Evolutionary conservation across 2,888 invertebrate species (phyloP), one percentile per base, ranked within the genome.

Genomic region (Sinodicranocentrus sp.): DNA sequence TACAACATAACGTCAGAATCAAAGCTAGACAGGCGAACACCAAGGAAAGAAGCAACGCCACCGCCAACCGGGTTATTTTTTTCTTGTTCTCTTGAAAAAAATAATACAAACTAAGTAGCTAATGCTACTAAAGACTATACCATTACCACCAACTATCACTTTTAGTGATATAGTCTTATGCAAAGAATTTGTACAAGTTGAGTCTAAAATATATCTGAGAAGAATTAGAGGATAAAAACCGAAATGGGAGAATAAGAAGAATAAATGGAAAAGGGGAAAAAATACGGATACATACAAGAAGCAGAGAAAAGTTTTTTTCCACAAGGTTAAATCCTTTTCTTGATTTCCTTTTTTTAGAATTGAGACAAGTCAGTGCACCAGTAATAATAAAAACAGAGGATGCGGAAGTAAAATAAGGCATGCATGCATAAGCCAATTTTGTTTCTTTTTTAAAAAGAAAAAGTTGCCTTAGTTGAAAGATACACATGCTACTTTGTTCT

Each of bases 1-100:
- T 77, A 26, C 23, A 68, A 63, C 71, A 71, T 68, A 68, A 48
- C 77, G 63, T 71, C 78, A 79, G 63, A 79, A 79, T 71, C 78
- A 79, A 70, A 78, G 78, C 77, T 77, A 77, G 77, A 77, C 77
- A 77, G 57, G 67, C 67, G 68, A 77, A 68, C 54, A 39, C 21
- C 67, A 52, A 73, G 48, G 39, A 33, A 63, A 73, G 73, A 57
- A 61, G 73, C 63, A 73, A 75, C 63, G 52, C 26, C 43, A 26
- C 33, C 71, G 28, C 17, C 57, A 26, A 19, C 61, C 33, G 25
- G 44, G 17, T 61, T n/a, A n/a, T n/a, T 25, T 26, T 43, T 43
- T 43, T 44, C 44, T 54, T 70, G 39, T 65, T 21, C 17, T 25
- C 6, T n/a, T 33, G 48, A 48, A 48, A n/a, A n/a, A 48, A 67